Percentiles rank a stretch among this genome's conserved stretches.
Conservation (phyloP, 2,888 invertebrate species). For the Chrysolina americana region DNA sequence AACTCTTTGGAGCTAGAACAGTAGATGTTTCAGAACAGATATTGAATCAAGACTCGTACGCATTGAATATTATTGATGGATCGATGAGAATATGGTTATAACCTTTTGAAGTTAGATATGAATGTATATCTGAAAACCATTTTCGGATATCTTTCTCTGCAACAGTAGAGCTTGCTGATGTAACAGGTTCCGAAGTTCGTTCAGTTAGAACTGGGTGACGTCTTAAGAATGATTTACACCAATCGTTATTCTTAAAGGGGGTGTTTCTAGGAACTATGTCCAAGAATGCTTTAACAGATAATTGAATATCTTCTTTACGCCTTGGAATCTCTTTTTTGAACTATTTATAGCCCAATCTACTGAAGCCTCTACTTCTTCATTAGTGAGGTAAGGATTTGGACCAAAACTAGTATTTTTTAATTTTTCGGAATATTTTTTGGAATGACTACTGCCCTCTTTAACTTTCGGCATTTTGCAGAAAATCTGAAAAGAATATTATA, state of each 20-base stretch:
- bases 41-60: slow-evolving; percentile 42
- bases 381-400: too few relatives aligned
- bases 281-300: slow-evolving; percentile 5
- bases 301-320: slow-evolving; percentile 25
- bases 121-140: too few relatives aligned
- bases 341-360: slow-evolving; percentile 1
- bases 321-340: slow-evolving; percentile 7
- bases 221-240: slow-evolving; percentile 7
- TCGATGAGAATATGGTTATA: neutral
- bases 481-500: too few relatives aligned
- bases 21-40: slow-evolving; percentile 52
- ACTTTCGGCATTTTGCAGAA: too few relatives aligned
- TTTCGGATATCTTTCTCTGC: too few relatives aligned
- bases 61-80: neutral
- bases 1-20: neutral
- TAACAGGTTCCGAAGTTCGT: slow-evolving; percentile 3
- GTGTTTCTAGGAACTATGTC: slow-evolving; percentile 21
- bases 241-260: slow-evolving; percentile 18
- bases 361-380: neutral
- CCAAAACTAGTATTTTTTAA: too few relatives aligned
- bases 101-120: too few relatives aligned
- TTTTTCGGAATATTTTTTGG: too few relatives aligned
- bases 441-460: too few relatives aligned
- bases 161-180: too few relatives aligned
- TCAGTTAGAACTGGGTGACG: neutral